Evolutionary conservation across 2,797 vertebrate species (phyloP).

Genomic region (Thalassophryne amazonica): DNA sequence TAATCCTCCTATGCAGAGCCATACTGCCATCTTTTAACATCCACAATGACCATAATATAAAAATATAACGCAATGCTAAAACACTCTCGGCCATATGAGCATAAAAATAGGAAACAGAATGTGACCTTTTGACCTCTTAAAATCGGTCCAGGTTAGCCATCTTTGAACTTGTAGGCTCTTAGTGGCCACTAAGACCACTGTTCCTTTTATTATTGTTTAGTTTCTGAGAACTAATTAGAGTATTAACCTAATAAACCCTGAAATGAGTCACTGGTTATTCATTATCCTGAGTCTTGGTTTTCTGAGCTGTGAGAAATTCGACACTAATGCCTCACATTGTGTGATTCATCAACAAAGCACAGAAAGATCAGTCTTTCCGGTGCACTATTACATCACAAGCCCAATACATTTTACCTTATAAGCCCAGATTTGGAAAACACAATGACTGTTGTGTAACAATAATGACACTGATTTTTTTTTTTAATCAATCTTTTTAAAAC

Average conservation of each 20-base stretch:
- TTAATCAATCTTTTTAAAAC: too few relatives aligned
- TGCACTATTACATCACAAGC: not conserved
- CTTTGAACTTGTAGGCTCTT: too few relatives aligned
- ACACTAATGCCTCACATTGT: not conserved
- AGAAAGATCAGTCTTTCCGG: constrained; percentile 9
- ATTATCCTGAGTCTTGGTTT: constrained; percentile 37
- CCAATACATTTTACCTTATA: constrained; percentile 13
- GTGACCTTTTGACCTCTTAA: too few relatives aligned
- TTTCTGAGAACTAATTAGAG: constrained; percentile 30
- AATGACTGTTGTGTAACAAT: not conserved
- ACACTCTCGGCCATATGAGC: too few relatives aligned
- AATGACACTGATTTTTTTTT: too few relatives aligned
- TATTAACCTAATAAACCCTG: constrained; percentile 19
- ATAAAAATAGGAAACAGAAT: too few relatives aligned
- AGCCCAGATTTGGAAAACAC: not conserved
- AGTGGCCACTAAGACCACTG: too few relatives aligned
- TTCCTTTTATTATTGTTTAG: constrained; percentile 56
- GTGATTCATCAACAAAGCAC: constrained; percentile 47
- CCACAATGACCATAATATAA: too few relatives aligned
- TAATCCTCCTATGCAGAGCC: too few relatives aligned
- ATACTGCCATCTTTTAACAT: too few relatives aligned
- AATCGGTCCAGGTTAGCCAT: too few relatives aligned
- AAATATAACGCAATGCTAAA: too few relatives aligned
- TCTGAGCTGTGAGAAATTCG: constrained; percentile 32
- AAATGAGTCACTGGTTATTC: constrained; percentile 48